Conservation (phyloP, 2,888 invertebrate species). For the Cryptocephalus moraei region DNA sequence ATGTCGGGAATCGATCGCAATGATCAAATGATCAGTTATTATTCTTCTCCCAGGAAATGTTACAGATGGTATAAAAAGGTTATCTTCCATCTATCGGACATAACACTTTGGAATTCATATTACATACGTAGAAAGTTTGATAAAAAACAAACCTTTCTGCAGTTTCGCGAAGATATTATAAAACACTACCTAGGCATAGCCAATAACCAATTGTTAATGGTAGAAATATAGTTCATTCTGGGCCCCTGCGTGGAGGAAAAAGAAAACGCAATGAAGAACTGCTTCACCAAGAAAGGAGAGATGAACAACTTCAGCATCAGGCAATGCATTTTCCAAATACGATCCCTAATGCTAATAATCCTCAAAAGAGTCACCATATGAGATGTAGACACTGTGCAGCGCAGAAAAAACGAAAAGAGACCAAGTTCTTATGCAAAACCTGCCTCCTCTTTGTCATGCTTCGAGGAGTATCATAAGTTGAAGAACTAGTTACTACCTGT, state of each 20-base stretch:
- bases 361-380: not conserved
- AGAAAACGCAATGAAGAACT: too few species aligned
- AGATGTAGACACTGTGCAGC: not conserved
- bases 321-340: not conserved
- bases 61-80: slow-evolving; percentile 7
- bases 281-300: too few species aligned
- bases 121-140: not conserved
- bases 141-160: not conserved
- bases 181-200: too few species aligned
- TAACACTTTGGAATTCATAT: slow-evolving; percentile 5
- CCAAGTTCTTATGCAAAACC: not conserved
- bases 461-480: not conserved
- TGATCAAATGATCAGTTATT: slow-evolving; percentile 9
- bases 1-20: slow-evolving; percentile 6
- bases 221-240: too few species aligned
- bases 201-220: too few species aligned
- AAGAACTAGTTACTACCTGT: too few species aligned
- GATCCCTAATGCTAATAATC: not conserved
- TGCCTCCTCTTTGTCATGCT: not conserved
- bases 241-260: too few species aligned
- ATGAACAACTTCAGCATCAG: too few species aligned
- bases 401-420: not conserved
- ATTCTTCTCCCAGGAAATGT: slow-evolving; percentile 7
- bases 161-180: not conserved
- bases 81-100: slow-evolving; percentile 5